phyloP scores from a whole-genome alignment of 2,888 invertebrate genomes.

The Amblyjoppa fuscipennis region DNA sequence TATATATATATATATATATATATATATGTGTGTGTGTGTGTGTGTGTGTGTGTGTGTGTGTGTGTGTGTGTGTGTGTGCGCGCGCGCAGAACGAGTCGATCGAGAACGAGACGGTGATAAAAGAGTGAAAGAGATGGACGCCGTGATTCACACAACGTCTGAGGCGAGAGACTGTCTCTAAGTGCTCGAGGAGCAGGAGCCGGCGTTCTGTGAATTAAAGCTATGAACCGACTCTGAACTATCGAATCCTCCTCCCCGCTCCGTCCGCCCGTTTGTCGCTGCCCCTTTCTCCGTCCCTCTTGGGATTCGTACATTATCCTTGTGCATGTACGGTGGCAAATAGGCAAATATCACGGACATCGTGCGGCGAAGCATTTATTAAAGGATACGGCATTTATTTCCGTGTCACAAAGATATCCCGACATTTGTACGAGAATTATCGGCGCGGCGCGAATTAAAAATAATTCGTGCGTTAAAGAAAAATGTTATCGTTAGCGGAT shows the following conservation, averaged over 20 bases:
- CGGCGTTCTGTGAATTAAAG: constrained; percentile 54
- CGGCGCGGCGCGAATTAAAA: background rate
- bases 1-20: too few relatives aligned
- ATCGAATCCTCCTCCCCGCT: constrained; percentile 26
- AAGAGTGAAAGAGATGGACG: constrained; percentile 13
- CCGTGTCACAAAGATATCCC: background rate
- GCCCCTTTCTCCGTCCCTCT: background rate
- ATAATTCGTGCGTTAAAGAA: background rate
- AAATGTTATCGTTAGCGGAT: background rate
- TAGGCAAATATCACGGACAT: constrained; percentile 32
- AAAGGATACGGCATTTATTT: constrained; percentile 24
- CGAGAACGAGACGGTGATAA: constrained; percentile 26
- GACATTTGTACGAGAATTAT: background rate
- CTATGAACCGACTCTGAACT: constrained; percentile 45
- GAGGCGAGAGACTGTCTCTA: constrained; percentile 47
- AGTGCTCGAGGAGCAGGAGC: constrained; percentile 27
- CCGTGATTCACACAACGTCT: constrained; percentile 61
- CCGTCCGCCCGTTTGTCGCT: background rate
- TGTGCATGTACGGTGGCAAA: constrained; percentile 1
- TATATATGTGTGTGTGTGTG: too few relatives aligned
- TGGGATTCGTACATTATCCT: background rate
- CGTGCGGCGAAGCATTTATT: constrained; percentile 16
- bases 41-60: too few relatives aligned
- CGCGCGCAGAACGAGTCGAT: constrained; percentile 18
- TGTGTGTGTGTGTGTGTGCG: constrained; percentile 35